A percentile compares a stretch with the other conserved stretches of the same genome.
These are phyloP conservation scores for Oreocharis arfaki DNA, from an alignment of 2,113 vertebrate species.

Conservation along the genomic window DNA sequence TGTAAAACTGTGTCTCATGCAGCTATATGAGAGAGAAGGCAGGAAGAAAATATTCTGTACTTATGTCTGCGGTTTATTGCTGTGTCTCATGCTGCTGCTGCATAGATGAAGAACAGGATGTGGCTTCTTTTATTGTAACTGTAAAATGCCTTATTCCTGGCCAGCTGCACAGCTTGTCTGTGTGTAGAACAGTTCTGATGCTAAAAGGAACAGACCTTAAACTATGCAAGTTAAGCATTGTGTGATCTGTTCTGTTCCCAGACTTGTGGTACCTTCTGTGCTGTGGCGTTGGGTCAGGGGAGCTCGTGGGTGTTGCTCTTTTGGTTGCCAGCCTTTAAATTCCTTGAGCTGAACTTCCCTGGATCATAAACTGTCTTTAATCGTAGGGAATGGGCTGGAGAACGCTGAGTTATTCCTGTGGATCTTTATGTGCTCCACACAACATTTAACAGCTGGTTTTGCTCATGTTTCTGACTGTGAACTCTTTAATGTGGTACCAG, in stretches of 20 bases:
- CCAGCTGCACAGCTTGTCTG: background rate
- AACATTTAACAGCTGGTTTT: background rate
- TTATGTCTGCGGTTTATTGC: background rate
- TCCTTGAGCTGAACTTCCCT: background rate
- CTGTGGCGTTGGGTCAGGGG: background rate
- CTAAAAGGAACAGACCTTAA: background rate
- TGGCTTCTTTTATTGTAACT: background rate
- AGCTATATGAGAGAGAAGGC: background rate
- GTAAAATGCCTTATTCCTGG: background rate
- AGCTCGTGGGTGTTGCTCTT: background rate
- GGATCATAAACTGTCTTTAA: background rate
- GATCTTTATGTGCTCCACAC: accelerated
- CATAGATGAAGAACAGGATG: background rate
- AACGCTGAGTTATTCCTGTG: accelerated
- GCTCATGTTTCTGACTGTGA: background rate
- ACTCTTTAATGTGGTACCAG: background rate
- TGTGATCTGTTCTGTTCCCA: background rate
- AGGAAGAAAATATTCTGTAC: background rate
- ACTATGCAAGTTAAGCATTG: background rate
- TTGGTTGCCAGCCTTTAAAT: background rate
- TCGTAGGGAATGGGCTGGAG: background rate
- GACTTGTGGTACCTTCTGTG: background rate
- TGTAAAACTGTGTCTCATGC: background rate
- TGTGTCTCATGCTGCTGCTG: background rate
- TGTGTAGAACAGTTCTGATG: background rate